Conservation (phyloP, 2,797 vertebrate genomes). For the Poeciliopsis presidionis region DNA sequence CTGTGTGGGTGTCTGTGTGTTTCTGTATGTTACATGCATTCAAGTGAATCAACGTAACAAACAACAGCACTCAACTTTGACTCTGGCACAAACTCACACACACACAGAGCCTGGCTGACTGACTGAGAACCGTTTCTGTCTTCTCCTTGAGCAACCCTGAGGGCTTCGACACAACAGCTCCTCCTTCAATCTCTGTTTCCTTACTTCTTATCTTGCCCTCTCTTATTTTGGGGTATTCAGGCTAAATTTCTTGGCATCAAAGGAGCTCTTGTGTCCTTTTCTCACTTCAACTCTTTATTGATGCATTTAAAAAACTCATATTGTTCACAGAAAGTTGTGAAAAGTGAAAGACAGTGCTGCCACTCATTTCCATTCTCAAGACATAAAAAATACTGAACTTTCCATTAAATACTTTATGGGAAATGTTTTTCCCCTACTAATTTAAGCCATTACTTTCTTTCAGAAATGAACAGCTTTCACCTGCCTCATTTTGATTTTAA, state of each 20-base stretch:
- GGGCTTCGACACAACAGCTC: slow-evolving; percentile 37
- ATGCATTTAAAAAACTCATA: background rate
- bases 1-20: slow-evolving; percentile 4
- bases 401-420: background rate
- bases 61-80: slow-evolving; percentile 21
- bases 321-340: background rate
- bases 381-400: background rate
- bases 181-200: background rate
- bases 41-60: slow-evolving; percentile 53
- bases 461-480: background rate
- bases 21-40: slow-evolving; percentile 30
- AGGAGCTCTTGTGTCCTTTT: slow-evolving; percentile 10
- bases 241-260: slow-evolving; percentile 16
- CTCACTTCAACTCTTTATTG: slow-evolving; percentile 10
- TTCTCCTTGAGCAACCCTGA: slow-evolving; percentile 42
- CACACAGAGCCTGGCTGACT: slow-evolving; percentile 41
- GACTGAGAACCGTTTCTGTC: slow-evolving; percentile 46
- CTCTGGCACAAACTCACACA: background rate
- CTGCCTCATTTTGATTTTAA: background rate
- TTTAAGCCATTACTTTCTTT: background rate
- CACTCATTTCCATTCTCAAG: background rate
- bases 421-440: background rate
- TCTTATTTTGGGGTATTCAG: slow-evolving; percentile 17
- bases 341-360: background rate
- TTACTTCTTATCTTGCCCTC: slow-evolving; percentile 9